Evolutionary conservation across 2,888 invertebrate genomes (phyloP).

Genomic region (Pyrocoelia pectoralis): DNA sequence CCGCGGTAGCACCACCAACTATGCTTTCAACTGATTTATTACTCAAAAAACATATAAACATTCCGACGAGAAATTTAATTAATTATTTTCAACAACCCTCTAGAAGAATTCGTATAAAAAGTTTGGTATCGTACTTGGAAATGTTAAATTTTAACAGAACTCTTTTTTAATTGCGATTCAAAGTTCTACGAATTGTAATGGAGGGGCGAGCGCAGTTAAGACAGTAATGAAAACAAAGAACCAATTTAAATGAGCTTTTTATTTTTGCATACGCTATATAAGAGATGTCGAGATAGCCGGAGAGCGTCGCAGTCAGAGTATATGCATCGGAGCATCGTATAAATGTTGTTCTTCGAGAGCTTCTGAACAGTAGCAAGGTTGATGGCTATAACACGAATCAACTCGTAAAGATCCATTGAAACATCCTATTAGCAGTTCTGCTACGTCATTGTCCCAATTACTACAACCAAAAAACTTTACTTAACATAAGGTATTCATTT

Average conservation of each 20-base stretch:
- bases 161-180: conserved; percentile 55
- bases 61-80: conserved; percentile 61
- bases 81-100: conserved; percentile 61
- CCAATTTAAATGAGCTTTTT: conserved; percentile 48
- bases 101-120: conserved; percentile 59
- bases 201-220: conserved; percentile 35
- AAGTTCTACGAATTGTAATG: conserved; percentile 51
- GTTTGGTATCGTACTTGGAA: conserved; percentile 59
- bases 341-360: conserved; percentile 19
- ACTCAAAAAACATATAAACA: conserved; percentile 58
- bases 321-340: conserved; percentile 22
- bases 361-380: conserved; percentile 37
- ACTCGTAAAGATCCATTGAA: conserved; percentile 41
- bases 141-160: conserved; percentile 56
- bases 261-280: conserved; percentile 42
- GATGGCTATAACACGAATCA: conserved; percentile 38
- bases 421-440: conserved; percentile 47
- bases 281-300: conserved; percentile 42
- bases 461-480: conserved; percentile 33
- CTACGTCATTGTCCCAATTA: conserved; percentile 47
- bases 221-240: conserved; percentile 47
- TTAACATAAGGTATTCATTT: conserved; percentile 4
- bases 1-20: conserved; percentile 53
- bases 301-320: conserved; percentile 34
- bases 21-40: conserved; percentile 59